phyloP scores from a whole-genome alignment of 2,888 invertebrate species.

The Harmothoe impar region DNA sequence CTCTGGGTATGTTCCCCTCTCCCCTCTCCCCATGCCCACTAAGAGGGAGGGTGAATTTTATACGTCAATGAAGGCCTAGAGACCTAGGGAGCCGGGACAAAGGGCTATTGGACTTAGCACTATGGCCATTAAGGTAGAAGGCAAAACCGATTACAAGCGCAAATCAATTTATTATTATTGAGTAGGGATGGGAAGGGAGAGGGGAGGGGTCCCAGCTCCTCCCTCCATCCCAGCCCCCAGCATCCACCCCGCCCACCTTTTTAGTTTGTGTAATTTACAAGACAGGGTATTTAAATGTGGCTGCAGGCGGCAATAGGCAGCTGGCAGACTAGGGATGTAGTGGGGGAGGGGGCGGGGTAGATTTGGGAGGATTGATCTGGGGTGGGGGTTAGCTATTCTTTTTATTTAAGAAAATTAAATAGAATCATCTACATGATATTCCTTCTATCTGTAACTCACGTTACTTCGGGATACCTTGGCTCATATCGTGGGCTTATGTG shows the following conservation, averaged over 20 bases:
- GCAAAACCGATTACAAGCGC: neutral
- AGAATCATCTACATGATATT: too few relatives aligned
- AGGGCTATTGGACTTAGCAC: neutral
- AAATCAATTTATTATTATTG: conserved; percentile 35
- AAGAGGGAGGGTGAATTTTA: neutral
- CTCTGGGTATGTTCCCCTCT: too few relatives aligned
- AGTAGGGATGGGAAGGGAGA: neutral
- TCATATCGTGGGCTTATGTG: too few relatives aligned
- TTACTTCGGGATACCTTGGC: too few relatives aligned
- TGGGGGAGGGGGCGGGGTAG: neutral
- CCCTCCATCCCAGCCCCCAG: neutral
- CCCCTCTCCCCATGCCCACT: too few relatives aligned
- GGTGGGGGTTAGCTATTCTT: too few relatives aligned
- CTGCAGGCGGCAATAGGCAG: neutral
- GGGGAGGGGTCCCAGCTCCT: too few relatives aligned
- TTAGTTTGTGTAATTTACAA: neutral
- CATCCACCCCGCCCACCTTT: neutral
- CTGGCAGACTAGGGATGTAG: neutral
- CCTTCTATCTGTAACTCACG: too few relatives aligned
- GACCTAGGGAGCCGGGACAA: neutral
- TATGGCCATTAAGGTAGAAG: neutral
- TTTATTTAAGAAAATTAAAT: too few relatives aligned
- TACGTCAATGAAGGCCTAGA: neutral
- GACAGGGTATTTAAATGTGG: conserved; percentile 23
- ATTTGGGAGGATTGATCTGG: too few relatives aligned